Base-by-base conservation (phyloP, 1,140 invertebrate species). In the Neodiprion virginianus region DNA sequence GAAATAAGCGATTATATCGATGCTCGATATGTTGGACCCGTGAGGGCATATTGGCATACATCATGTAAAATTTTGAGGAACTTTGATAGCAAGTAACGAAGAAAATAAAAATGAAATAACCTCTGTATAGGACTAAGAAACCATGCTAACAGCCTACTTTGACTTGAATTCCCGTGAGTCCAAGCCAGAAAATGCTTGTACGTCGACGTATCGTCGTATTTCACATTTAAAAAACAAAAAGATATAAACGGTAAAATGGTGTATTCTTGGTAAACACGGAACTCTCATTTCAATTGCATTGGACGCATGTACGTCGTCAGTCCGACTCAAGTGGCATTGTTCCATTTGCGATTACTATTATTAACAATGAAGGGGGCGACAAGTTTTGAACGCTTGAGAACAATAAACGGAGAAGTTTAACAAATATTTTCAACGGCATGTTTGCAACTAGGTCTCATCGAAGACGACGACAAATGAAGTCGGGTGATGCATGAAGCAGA, bases 391-490 rank as follows among this genome's bases (percentile, higher is more conserved):
- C 50, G 80, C 71, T 69, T 89, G 1, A 76, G 74, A 79, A 88
- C 82, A 66, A 77, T 86, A 28, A 70, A 88, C 74, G 80, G 77
- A 8, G 40, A 72, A 7, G 10, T 76, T 47, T 78, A 80, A 74
- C 7, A 66, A 7, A 82, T 84, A 17, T 87, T 79, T 76, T 74
- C 79, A 74, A 78, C 78, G 61, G 84, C 87, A n/a, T 84, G 81
- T 23, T 75, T 71, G 69, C 74, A 74, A 11, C 9, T 78, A 47
- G 79, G 79, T 48, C 67, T 86, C 1, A 53, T 88, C 8, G 79
- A 86, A 75, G 74, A 85, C 72, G 81, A 87, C 69, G 67, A 77
- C 8, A 80, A 85, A 69, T 86, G 83, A 82, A 72, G 23, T 48
- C 65, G 50, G 28, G 72, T 69, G 67, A 48, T 77, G 74, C 65